Evolutionary conservation across 2,797 vertebrate genomes (phyloP).

Genomic region (Crax fasciolata): DNA sequence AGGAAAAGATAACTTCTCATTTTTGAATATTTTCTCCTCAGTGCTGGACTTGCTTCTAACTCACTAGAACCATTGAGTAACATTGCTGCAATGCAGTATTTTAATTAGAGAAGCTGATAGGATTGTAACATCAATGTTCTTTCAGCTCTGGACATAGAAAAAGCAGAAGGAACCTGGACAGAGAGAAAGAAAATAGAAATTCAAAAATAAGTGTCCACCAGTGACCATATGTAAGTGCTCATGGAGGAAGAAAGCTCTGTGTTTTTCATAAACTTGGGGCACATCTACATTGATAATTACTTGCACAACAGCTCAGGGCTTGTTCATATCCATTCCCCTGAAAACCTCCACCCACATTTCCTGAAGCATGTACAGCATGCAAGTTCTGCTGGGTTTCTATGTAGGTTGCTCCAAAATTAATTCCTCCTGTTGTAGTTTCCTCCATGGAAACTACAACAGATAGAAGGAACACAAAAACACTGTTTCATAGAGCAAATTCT

Average conservation of each 20-base stretch:
- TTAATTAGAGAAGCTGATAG: neutral
- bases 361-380: neutral
- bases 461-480: no score
- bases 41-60: neutral
- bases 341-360: rapidly evolving
- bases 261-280: neutral
- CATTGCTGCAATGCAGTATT: neutral
- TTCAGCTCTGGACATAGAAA: neutral
- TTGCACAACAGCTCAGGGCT: neutral
- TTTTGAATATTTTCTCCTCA: neutral
- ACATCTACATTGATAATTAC: neutral
- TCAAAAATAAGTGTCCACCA: neutral
- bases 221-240: neutral
- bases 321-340: rapidly evolving
- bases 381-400: neutral
- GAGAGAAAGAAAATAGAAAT: neutral
- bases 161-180: neutral
- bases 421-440: no score
- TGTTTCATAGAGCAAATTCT: no score
- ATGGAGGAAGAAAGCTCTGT: neutral
- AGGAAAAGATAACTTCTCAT: neutral
- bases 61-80: neutral
- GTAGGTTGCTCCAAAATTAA: no score
- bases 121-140: neutral
- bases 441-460: no score